Percentiles rank a stretch among this genome's conserved stretches.
Conservation (phyloP, 2,113 vertebrate genomes). For the Phaethon lepturus region DNA sequence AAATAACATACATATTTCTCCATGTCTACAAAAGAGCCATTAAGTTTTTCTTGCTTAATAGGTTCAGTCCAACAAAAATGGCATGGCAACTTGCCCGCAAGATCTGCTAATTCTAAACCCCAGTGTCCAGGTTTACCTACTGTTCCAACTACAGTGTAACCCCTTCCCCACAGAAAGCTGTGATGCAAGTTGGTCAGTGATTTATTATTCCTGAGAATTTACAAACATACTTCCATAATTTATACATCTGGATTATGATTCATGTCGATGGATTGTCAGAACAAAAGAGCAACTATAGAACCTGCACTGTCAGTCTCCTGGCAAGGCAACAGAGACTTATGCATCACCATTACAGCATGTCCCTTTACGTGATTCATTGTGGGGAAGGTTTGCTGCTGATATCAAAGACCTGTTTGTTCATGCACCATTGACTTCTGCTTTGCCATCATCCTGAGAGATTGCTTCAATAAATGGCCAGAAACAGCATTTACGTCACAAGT, state of each 20-base stretch:
- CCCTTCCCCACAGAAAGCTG: not conserved
- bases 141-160: not conserved
- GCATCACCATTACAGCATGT: not conserved
- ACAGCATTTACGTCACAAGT: slow-evolving; percentile 8
- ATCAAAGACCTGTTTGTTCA: slow-evolving; percentile 40
- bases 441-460: slow-evolving; percentile 32
- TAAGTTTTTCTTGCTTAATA: not conserved
- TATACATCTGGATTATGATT: not conserved
- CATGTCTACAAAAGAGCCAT: not conserved
- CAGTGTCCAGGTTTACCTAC: not conserved
- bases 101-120: not conserved
- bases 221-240: not conserved
- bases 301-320: not conserved
- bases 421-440: not conserved
- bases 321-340: not conserved
- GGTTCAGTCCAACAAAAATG: not conserved
- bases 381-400: not conserved
- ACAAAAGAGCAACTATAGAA: not conserved
- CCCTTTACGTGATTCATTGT: not conserved
- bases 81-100: not conserved
- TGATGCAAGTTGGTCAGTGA: not conserved
- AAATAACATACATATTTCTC: not conserved
- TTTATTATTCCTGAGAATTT: not conserved
- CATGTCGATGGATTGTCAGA: not conserved
- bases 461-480: slow-evolving; percentile 48